Conservation (phyloP, 1,140 invertebrate species). For the Geopemphigus sp. region DNA sequence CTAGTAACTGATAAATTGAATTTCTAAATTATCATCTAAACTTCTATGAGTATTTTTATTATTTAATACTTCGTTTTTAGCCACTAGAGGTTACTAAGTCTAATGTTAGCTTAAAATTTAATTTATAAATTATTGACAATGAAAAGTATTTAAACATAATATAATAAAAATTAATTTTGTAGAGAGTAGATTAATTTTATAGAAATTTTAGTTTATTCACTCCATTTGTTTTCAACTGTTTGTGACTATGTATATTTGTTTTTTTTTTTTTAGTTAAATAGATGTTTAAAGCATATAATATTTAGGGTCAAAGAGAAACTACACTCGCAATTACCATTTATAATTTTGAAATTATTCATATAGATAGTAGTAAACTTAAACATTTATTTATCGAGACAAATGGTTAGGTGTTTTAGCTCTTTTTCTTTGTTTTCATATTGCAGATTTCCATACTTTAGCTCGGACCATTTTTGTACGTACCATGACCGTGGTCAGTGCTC, state of each 20-base stretch:
- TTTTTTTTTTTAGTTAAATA: neutral
- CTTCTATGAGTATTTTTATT: too few species aligned
- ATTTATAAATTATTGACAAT: too few species aligned
- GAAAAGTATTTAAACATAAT: too few species aligned
- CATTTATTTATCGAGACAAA: neutral
- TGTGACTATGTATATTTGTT: neutral
- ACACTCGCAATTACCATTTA: neutral
- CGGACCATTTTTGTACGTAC: slow-evolving; percentile 65
- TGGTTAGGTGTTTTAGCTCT: slow-evolving; percentile 33
- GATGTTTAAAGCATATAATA: neutral
- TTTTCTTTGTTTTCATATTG: slow-evolving; percentile 60
- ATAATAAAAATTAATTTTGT: too few species aligned
- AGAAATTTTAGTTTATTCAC: neutral
- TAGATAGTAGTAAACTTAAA: slow-evolving; percentile 17
- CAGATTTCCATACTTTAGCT: slow-evolving; percentile 73
- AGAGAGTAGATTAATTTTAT: too few species aligned
- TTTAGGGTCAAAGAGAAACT: neutral
- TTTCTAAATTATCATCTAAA: too few species aligned
- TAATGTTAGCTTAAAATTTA: too few species aligned
- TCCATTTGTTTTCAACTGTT: neutral
- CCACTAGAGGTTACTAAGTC: too few species aligned
- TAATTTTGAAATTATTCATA: neutral
- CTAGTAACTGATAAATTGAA: too few species aligned
- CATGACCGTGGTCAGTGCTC: slow-evolving; percentile 36
- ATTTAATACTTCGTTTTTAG: too few species aligned